Evolutionary conservation across 2,113 vertebrate species (phyloP).

Genomic region (Progne subis): DNA sequence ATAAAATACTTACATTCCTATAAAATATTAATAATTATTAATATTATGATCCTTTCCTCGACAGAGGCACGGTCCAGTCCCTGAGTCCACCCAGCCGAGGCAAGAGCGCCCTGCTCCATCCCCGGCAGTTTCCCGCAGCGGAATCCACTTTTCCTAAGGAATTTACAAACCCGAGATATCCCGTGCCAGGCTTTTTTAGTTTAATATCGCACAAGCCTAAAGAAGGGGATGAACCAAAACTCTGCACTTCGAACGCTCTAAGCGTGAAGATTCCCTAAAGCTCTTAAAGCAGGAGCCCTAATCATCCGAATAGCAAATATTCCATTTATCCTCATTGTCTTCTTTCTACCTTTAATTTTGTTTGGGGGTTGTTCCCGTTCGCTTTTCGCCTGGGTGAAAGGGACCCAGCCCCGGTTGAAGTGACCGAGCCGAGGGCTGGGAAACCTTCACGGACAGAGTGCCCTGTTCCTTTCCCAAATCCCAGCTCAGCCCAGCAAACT

Average conservation of each 20-base stretch:
- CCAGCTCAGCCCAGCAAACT: background rate
- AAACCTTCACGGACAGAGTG: background rate
- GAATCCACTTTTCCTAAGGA: background rate
- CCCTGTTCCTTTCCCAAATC: background rate
- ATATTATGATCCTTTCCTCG: background rate
- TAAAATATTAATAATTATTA: background rate
- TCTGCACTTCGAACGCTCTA: background rate
- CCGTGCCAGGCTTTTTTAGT: background rate
- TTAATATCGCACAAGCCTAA: background rate
- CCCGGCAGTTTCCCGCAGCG: background rate
- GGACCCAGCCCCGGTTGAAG: background rate
- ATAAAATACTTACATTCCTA: background rate
- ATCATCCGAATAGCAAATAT: background rate
- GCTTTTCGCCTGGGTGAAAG: background rate
- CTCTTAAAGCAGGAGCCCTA: background rate
- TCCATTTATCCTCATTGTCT: fast-evolving
- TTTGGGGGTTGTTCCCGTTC: fast-evolving
- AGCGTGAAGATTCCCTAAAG: background rate
- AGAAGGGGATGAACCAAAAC: background rate
- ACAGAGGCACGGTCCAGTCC: background rate
- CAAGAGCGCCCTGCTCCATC: background rate
- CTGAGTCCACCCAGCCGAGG: background rate
- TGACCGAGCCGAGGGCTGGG: background rate
- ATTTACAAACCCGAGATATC: background rate
- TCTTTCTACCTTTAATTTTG: background rate